Conservation (phyloP, 2,797 vertebrate species). For the Myotis findleyi region DNA sequence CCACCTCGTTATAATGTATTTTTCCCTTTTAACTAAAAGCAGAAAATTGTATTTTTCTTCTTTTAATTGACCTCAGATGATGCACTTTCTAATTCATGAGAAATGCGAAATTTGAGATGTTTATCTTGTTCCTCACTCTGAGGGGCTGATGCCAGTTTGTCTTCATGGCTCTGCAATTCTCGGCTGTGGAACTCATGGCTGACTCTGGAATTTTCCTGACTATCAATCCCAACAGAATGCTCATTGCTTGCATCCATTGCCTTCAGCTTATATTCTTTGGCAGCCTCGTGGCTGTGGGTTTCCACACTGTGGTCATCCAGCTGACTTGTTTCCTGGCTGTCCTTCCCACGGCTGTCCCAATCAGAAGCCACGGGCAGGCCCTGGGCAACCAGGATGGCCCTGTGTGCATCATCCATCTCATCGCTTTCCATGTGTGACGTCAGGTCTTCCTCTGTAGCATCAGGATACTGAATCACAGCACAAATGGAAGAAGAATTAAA, state of each 20-base stretch:
- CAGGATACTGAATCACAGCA: conserved; percentile 74
- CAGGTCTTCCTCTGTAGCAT: conserved; percentile 75
- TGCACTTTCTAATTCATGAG: conserved; percentile 73
- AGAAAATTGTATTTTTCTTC: conserved; percentile 65
- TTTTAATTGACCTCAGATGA: conserved; percentile 75
- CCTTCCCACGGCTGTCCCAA: conserved; percentile 58
- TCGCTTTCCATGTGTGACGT: conserved; percentile 66
- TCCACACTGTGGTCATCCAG: conserved; percentile 60
- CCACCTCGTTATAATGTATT: not conserved
- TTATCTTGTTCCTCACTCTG: conserved; percentile 54
- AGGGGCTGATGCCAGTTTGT: not conserved
- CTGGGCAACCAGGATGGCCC: not conserved
- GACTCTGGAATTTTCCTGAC: conserved; percentile 43
- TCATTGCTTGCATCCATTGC: conserved; percentile 62
- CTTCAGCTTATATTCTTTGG: conserved; percentile 5
- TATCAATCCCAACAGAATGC: conserved; percentile 15
- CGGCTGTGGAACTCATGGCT: conserved; percentile 61
- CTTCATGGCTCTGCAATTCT: conserved; percentile 53
- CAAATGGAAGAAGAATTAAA: conserved; percentile 37
- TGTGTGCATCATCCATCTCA: not conserved
- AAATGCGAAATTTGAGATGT: conserved; percentile 67
- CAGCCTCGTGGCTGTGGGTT: conserved; percentile 70
- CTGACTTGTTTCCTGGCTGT: conserved; percentile 77
- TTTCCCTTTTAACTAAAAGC: conserved; percentile 69
- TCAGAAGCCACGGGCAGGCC: not conserved